Base-by-base conservation (phyloP, 2,797 vertebrate genomes). In the Vespertilio murinus region DNA sequence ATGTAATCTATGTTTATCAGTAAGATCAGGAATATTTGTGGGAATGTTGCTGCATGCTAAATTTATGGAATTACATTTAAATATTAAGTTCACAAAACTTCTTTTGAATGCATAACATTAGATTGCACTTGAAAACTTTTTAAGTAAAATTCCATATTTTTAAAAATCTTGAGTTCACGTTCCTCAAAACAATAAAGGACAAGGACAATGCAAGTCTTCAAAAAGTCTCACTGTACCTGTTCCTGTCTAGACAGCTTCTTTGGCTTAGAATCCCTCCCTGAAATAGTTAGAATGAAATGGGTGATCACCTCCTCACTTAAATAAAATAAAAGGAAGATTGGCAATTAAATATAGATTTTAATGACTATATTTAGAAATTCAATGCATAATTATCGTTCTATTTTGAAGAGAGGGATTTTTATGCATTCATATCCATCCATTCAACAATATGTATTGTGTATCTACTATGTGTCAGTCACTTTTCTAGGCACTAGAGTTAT, bases 351-450 rank as follows among this genome's bases (percentile, higher is more conserved):
- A n/a, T 35, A 78, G 16, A 38, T 95, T 88, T 78, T 77, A 67
- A 81, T 85, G 30, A 89, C 25, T 74, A 16, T 35, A 42, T 71
- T 84, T 82, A 74, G 22, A 90, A 83, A 91, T 77, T 78, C 59
- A 49, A 18, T 52, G 52, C 56, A 47, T 54, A 49, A 17, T 84
- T 4, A 47, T 65, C 54, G 20, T 11, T 73, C 25, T 38, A 12
- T 56, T 65, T 79, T 85, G 65, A 77, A 77, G 25, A 91, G 12
- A 91, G 30, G 61, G 33, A 8, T 12, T 61, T 0, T 64, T 80
- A 28, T 42, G 25, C 2, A 14, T 88, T 81, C 14, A 18, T 59
- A 82, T 59, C 86, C 22, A 11, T 30, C 65, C 35, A 59, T 56
- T 71, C n/a, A 74, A 12, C 23, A 65, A 9, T 59, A 49, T 83